Conservation (phyloP, 2,113 vertebrate species). For the Varanus salvator region DNA sequence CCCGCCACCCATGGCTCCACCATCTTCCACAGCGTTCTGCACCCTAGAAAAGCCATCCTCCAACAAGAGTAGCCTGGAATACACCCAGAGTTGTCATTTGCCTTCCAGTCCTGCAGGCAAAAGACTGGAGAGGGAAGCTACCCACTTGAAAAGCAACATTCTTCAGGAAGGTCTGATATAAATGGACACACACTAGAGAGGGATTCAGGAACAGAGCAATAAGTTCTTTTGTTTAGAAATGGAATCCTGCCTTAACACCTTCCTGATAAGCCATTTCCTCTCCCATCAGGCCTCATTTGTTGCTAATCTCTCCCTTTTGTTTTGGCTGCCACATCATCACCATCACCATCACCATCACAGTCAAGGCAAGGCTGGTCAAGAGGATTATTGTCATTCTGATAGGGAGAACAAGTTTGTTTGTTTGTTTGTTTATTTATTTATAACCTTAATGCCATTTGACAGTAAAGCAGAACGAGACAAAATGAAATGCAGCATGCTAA, state of each 20-base stretch:
- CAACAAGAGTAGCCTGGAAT: background rate
- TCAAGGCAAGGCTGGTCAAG: conserved; percentile 66
- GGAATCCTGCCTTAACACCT: conserved; percentile 55
- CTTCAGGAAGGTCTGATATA: conserved; percentile 22
- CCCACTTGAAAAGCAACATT: background rate
- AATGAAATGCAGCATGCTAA: too few species aligned
- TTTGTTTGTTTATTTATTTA: too few species aligned
- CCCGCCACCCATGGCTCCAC: too few species aligned
- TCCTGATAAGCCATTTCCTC: conserved; percentile 70
- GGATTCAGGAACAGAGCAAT: conserved; percentile 56
- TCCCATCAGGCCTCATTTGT: conserved; percentile 64
- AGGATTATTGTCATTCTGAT: conserved; percentile 62
- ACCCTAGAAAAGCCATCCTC: background rate
- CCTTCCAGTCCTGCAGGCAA: background rate
- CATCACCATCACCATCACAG: conserved; percentile 53
- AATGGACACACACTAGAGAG: conserved; percentile 29
- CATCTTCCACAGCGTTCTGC: background rate
- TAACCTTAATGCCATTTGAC: too few species aligned
- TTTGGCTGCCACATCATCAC: conserved; percentile 69
- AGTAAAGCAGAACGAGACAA: too few species aligned
- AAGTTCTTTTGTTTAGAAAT: conserved; percentile 65
- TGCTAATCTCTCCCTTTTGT: conserved; percentile 66
- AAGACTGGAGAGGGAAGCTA: background rate
- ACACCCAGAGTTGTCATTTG: background rate
- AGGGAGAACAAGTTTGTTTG: background rate